Conservation (phyloP, 2,797 vertebrate species). For the Phyllotis vaccarum region DNA sequence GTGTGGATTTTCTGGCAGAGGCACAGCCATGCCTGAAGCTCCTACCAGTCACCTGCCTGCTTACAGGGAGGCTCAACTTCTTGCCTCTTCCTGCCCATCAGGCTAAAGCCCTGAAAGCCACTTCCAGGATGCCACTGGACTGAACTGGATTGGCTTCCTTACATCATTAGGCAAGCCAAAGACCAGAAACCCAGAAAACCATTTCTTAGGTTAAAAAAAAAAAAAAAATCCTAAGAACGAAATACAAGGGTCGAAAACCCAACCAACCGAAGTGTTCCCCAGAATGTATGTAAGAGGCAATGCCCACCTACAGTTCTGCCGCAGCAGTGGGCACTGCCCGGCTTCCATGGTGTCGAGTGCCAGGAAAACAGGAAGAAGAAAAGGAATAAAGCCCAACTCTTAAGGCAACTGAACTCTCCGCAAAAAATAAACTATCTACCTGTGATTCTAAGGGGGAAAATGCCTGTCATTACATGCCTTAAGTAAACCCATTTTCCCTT, state of each 20-base stretch:
- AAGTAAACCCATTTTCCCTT: constrained; percentile 54
- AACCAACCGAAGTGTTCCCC: not conserved
- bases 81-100: not conserved
- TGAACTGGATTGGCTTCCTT: not conserved
- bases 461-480: not conserved
- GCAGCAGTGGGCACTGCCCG: too few relatives aligned
- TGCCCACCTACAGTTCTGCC: not conserved
- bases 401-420: not conserved
- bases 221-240: not conserved
- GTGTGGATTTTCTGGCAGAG: not conserved
- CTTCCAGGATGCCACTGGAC: not conserved
- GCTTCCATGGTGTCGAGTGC: too few relatives aligned
- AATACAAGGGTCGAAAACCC: not conserved
- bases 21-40: not conserved
- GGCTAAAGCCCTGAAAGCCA: not conserved
- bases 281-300: not conserved
- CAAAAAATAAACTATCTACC: not conserved
- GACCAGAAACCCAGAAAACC: not conserved
- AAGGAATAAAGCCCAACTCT: not conserved
- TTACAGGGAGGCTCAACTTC: not conserved
- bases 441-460: constrained; percentile 17
- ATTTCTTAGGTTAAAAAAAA: not conserved
- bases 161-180: constrained; percentile 39
- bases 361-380: not conserved
- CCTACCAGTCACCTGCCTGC: not conserved